Conservation (phyloP, 2,113 vertebrate species). For the Pyxicephalus adspersus region DNA sequence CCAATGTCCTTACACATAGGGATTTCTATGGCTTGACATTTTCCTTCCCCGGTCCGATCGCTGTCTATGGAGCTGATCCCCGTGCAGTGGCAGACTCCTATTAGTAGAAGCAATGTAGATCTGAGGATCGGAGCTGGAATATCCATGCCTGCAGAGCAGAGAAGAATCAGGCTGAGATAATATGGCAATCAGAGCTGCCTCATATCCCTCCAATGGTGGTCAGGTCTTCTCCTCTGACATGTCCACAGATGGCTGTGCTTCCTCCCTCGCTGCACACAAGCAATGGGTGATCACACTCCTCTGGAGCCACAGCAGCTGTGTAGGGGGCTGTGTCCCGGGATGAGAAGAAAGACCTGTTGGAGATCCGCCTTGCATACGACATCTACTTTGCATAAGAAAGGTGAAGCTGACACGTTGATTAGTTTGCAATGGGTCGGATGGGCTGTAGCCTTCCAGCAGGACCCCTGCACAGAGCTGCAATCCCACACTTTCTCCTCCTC, state of each 20-base stretch:
- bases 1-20: slow-evolving; percentile 96
- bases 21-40: slow-evolving; percentile 91
- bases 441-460: slow-evolving; percentile 71
- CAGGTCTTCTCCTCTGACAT: slow-evolving; percentile 4
- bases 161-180: slow-evolving; percentile 14
- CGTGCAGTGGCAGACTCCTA: slow-evolving; percentile 64
- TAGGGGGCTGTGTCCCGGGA: slow-evolving; percentile 51
- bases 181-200: slow-evolving; percentile 28
- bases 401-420: slow-evolving; percentile 88
- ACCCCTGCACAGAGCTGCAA: slow-evolving; percentile 66
- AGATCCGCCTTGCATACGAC: slow-evolving; percentile 87
- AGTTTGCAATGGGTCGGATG: slow-evolving; percentile 84
- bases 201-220: neutral
- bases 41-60: slow-evolving; percentile 86
- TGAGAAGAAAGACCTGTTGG: slow-evolving; percentile 69
- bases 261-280: neutral
- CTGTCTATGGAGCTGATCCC: slow-evolving; percentile 89
- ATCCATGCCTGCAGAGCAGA: slow-evolving; percentile 23
- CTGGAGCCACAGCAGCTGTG: slow-evolving; percentile 58
- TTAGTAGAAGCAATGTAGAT: slow-evolving; percentile 62
- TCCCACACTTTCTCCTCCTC: slow-evolving; percentile 68
- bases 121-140: slow-evolving; percentile 32
- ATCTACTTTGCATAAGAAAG: slow-evolving; percentile 92
- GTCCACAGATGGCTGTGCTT: neutral
- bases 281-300: slow-evolving; percentile 24